Conservation (phyloP, 1,140 invertebrate species). For the Eciton burchellii region DNA sequence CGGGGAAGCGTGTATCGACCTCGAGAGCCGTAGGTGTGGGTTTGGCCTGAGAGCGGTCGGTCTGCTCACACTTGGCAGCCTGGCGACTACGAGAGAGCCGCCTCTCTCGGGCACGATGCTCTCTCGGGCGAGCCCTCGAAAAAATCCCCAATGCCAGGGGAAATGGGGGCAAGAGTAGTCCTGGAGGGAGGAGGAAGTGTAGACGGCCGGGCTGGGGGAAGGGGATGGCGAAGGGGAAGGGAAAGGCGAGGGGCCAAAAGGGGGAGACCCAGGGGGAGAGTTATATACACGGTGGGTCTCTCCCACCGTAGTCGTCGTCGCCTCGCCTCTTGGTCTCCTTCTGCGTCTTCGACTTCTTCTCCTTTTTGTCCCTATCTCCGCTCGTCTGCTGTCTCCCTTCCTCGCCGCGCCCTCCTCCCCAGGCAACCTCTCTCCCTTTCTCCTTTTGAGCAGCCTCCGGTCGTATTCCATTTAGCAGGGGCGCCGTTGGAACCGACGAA, state of each 20-base stretch:
- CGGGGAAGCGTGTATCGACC: conserved; percentile 81
- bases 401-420: conserved; percentile 1
- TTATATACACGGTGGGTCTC: conserved; percentile 55
- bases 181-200: conserved; percentile 59
- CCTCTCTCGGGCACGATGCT: conserved; percentile 20
- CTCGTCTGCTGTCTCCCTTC: conserved; percentile 8
- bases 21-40: conserved; percentile 63
- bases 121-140: conserved; percentile 72
- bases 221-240: conserved; percentile 12
- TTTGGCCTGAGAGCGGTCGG: conserved; percentile 65
- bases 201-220: conserved; percentile 26
- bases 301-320: conserved; percentile 12
- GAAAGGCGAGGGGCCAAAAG: conserved; percentile 45
- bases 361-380: conserved; percentile 16
- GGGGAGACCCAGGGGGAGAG: conserved; percentile 30
- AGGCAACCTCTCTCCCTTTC: conserved; percentile 13
- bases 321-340: conserved; percentile 12
- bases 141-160: conserved; percentile 79
- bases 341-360: neutral
- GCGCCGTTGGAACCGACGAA: conserved; percentile 80
- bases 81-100: conserved; percentile 71
- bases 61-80: conserved; percentile 67
- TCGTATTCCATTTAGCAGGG: conserved; percentile 82
- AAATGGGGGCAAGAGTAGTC: conserved; percentile 80
- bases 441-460: conserved; percentile 69